These are phyloP conservation scores for Drosophila tanythrix DNA, from an alignment of 2,888 invertebrate genomes.

Conservation along the genomic window DNA sequence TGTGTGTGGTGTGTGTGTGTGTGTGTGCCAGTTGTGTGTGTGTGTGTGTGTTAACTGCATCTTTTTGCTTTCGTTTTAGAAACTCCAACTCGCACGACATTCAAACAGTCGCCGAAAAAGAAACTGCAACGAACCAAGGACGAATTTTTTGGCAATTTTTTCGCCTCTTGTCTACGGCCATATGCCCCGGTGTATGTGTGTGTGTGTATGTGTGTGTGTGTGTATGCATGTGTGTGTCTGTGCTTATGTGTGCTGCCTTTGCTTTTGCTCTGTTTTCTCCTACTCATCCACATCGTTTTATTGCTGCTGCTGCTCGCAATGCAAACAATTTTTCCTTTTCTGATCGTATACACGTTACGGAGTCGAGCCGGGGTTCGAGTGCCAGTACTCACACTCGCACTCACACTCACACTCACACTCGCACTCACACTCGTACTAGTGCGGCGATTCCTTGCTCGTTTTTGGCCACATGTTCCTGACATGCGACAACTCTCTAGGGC, in stretches of 20 bases:
- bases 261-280: conserved; percentile 52
- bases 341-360: conserved; percentile 19
- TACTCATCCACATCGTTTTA: conserved; percentile 37
- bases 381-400: conserved; percentile 2
- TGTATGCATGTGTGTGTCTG: conserved; percentile 3
- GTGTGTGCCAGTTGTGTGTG: conserved; percentile 20
- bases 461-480: conserved; percentile 27
- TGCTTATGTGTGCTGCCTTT: conserved; percentile 32
- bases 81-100: conserved; percentile 71
- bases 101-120: conserved; percentile 75
- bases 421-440: not conserved
- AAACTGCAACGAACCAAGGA: conserved; percentile 84
- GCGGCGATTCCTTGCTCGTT: conserved; percentile 47
- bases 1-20: conserved; percentile 20
- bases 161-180: conserved; percentile 35
- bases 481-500: conserved; percentile 4
- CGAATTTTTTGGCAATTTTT: conserved; percentile 83
- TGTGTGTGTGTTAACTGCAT: conserved; percentile 51
- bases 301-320: conserved; percentile 30
- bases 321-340: conserved; percentile 56
- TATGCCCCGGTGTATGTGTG: conserved; percentile 16
- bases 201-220: not conserved
- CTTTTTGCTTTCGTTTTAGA: conserved; percentile 83
- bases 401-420: not conserved
- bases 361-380: conserved; percentile 22